Evolutionary conservation across 2,797 vertebrate species (phyloP).

Genomic region (Spondyliosoma cantharus): DNA sequence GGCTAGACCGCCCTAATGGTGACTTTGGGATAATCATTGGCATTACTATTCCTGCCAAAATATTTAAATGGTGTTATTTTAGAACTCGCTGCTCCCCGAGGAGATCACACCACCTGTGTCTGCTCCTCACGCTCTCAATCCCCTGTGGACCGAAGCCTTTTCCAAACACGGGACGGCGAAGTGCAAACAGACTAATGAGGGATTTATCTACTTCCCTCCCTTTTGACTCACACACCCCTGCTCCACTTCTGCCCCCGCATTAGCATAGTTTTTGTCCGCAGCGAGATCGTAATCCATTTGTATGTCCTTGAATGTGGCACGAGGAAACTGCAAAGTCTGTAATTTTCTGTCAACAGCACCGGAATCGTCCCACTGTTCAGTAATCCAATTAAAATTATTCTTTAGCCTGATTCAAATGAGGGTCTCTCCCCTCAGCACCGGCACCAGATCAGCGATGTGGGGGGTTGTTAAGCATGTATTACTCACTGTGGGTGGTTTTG

Average conservation of each 20-base stretch:
- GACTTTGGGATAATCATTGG: constrained; percentile 64
- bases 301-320: constrained; percentile 76
- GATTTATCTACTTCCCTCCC: constrained; percentile 69
- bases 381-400: constrained; percentile 80
- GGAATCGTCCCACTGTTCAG: constrained; percentile 59
- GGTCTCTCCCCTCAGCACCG: constrained; percentile 39
- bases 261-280: constrained; percentile 75
- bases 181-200: constrained; percentile 80
- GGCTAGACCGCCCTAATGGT: constrained; percentile 39
- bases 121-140: constrained; percentile 57
- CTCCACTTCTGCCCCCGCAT: constrained; percentile 69
- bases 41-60: constrained; percentile 58
- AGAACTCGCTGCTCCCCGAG: constrained; percentile 60
- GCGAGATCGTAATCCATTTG: constrained; percentile 76
- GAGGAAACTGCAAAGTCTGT: constrained; percentile 65
- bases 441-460: constrained; percentile 59
- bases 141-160: constrained; percentile 68
- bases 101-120: constrained; percentile 68
- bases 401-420: constrained; percentile 68
- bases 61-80: constrained; percentile 68
- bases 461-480: constrained; percentile 73
- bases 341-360: constrained; percentile 60
- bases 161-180: constrained; percentile 71
- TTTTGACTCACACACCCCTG: constrained; percentile 62
- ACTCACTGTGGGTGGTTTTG: constrained; percentile 71